These are phyloP conservation scores for Hemicentrotus pulcherrimus DNA, from an alignment of 35 echinoderm and acorn worm species.

Conservation along the genomic window DNA sequence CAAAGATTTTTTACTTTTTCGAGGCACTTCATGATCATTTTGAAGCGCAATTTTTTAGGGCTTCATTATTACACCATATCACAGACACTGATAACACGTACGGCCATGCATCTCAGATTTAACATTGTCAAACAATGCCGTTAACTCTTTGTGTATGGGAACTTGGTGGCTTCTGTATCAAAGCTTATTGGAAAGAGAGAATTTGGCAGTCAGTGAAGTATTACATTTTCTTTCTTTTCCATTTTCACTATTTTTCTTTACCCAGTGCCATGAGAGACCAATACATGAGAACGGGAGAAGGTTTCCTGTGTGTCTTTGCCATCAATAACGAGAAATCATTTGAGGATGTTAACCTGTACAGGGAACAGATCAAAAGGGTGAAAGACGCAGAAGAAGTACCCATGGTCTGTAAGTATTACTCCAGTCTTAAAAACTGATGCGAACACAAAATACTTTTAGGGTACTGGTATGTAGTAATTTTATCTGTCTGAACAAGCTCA, in stretches of 20 bases:
- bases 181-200: constrained; percentile 44
- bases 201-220: no score
- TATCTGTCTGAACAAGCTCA: no score
- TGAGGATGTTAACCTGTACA: constrained; percentile 93
- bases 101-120: no score
- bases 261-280: constrained; percentile 98
- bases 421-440: no score
- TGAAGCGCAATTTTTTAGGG: no score
- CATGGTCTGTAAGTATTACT: constrained; percentile 94
- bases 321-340: constrained; percentile 98
- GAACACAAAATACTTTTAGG: no score
- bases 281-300: constrained; percentile 99
- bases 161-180: neutral
- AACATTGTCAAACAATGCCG: no score
- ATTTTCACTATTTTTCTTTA: neutral
- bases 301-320: constrained; percentile 95
- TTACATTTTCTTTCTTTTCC: neutral
- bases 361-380: constrained; percentile 93
- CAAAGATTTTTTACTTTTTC: no score
- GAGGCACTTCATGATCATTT: no score
- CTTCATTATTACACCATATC: no score
- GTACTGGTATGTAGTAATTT: no score
- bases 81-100: no score
- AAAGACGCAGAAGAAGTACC: constrained; percentile 99
- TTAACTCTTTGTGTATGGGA: constrained; percentile 56